phyloP scores from a whole-genome alignment of 2,113 vertebrate species.

The Aspidoscelis tigris region DNA sequence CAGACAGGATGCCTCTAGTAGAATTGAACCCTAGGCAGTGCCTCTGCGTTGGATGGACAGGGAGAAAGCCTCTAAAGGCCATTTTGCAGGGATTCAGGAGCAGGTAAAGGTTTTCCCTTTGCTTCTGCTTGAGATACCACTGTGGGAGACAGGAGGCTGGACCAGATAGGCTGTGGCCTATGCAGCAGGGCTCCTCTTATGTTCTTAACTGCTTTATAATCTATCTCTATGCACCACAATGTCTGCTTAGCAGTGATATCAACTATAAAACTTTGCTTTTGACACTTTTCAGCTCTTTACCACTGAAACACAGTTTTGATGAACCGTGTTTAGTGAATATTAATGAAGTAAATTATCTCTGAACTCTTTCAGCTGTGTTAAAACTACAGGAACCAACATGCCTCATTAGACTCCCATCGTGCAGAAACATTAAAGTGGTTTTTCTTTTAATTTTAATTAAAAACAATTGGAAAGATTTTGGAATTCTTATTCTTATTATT shows the following conservation, averaged over 20 bases:
- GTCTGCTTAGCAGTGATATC: conserved; percentile 56
- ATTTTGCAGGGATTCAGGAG: too few species aligned
- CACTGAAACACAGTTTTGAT: conserved; percentile 50
- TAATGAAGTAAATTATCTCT: conserved; percentile 74
- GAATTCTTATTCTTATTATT: neutral
- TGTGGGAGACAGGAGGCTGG: too few species aligned
- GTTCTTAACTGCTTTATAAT: neutral
- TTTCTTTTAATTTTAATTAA: conserved; percentile 74
- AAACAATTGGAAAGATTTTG: conserved; percentile 63
- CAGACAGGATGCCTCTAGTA: too few species aligned
- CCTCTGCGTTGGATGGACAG: too few species aligned
- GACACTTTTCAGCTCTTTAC: conserved; percentile 47
- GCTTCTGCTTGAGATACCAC: too few species aligned
- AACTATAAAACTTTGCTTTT: conserved; percentile 48
- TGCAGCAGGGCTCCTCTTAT: too few species aligned
- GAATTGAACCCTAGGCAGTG: too few species aligned
- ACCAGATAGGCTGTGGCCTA: too few species aligned
- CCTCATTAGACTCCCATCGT: conserved; percentile 76
- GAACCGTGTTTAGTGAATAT: conserved; percentile 71
- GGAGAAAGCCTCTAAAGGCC: too few species aligned
- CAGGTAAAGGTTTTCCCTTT: too few species aligned
- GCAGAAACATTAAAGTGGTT: conserved; percentile 72
- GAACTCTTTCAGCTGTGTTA: conserved; percentile 70
- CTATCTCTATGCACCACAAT: neutral
- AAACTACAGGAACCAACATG: conserved; percentile 68